phyloP scores from a whole-genome alignment of 2,797 vertebrate genomes.

The Prionace glauca region DNA sequence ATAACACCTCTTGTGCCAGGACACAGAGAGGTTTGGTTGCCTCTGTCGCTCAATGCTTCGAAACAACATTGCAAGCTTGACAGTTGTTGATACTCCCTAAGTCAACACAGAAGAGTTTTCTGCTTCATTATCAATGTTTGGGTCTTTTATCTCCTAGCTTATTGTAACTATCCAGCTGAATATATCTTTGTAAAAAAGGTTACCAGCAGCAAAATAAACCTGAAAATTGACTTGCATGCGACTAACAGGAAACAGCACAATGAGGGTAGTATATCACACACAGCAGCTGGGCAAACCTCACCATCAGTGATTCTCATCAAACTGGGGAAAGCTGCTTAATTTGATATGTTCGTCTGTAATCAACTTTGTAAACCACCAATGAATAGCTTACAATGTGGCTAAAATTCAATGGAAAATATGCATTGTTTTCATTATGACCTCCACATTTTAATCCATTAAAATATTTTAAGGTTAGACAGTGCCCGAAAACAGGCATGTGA shows the following conservation, averaged over 20 bases:
- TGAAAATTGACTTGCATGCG: neutral
- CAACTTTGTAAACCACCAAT: neutral
- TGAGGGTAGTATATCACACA: neutral
- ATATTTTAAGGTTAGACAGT: neutral
- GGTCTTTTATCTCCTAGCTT: neutral
- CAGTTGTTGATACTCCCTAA: neutral
- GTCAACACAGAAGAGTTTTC: neutral
- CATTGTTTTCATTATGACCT: neutral
- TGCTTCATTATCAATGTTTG: neutral
- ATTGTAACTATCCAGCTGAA: neutral
- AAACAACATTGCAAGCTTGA: neutral
- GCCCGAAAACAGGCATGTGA: neutral
- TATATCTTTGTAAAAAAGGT: neutral
- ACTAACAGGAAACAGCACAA: neutral
- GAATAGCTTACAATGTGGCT: neutral
- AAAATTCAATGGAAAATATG: neutral
- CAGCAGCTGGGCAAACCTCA: neutral
- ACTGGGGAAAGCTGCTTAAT: neutral
- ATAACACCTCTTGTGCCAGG: neutral
- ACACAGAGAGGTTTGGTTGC: too few species aligned
- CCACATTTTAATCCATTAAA: neutral
- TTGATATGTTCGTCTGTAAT: neutral
- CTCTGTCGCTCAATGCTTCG: neutral
- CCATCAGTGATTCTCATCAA: neutral
- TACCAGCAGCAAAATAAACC: conserved; percentile 4